Evolutionary conservation across 2,797 vertebrate genomes (phyloP), one percentile per base, ranked within the genome.

Genomic region (Huso huso): DNA sequence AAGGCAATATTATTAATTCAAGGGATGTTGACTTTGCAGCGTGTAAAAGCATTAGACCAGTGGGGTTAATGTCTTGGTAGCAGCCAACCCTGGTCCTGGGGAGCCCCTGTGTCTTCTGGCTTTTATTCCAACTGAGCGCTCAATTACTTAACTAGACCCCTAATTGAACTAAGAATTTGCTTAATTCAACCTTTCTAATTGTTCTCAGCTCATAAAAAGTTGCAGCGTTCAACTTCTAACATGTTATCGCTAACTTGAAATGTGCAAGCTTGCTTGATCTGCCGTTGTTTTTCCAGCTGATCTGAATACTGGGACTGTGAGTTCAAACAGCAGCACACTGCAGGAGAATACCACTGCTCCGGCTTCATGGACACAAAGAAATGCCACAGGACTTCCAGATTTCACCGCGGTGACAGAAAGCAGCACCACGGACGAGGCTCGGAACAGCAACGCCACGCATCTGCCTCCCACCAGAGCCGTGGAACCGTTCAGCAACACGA

Each of bases 151-250:
- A 37, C 37, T 37, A 37, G 37, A 37, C 37, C 37, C 37, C 37
- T 37, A 4, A 37, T 37, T 37, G 37, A 37, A 37, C 37, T 37
- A 37, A 37, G 3, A 12, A 12, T 11, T 11, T 48, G 7, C 23
- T 49, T 6, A 60, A 66, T 18, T 3, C 10, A 63, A 61, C 51
- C 6, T 70, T 49, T 62, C 61, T 68, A 52, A 49, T 57, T 65
- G 48, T n/a, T 12, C 7, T 64, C 51, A 6, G 48, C 10, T 6
- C 13, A 61, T 10, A 10, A 8, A 52, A 9, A 52, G 37, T n/a
- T 55, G 62, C 59, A 62, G 50, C 9, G 5, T 62, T n/a, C 55
- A 49, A 4, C 12, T 6, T 58, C 11, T 58, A 13, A 2, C 6
- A 7, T 13, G 13, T 11, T 12, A 58, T 12, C 11, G 55, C 13